phyloP scores from a whole-genome alignment of 2,113 vertebrate species.

The Rafetus swinhoei region DNA sequence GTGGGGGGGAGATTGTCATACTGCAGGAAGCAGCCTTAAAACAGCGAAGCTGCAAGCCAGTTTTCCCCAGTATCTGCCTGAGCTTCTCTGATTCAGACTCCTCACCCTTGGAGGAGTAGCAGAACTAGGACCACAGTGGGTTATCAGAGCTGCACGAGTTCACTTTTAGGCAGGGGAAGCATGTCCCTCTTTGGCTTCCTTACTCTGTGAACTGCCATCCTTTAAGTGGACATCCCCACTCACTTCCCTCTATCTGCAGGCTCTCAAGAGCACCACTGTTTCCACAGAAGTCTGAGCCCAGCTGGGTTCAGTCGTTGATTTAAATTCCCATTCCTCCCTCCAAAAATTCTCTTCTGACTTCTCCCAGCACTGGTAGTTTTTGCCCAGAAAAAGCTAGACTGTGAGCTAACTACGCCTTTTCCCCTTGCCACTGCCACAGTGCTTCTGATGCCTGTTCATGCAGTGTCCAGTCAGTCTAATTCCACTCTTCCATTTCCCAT shows the following conservation, averaged over 20 bases:
- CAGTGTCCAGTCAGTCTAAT: constrained; percentile 18
- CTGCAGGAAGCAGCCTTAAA: not conserved
- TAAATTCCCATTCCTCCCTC: not conserved
- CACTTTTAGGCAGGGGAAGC: not conserved
- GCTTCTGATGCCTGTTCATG: constrained; percentile 14
- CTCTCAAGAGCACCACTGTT: not conserved
- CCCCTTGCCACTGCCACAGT: not conserved
- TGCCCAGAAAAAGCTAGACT: constrained; percentile 23
- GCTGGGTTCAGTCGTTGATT: not conserved
- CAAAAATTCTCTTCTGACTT: not conserved
- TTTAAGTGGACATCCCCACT: not conserved
- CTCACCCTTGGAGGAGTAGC: not conserved
- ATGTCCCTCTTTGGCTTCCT: not conserved
- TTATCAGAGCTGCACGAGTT: not conserved
- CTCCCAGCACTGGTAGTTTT: not conserved
- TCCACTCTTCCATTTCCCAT: constrained; percentile 48
- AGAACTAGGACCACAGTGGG: not conserved
- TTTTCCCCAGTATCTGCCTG: not conserved
- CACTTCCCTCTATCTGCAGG: not conserved
- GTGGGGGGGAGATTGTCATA: constrained; percentile 4
- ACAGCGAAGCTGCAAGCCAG: not conserved
- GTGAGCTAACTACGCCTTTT: not conserved
- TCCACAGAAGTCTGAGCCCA: not conserved
- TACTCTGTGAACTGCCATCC: not conserved
- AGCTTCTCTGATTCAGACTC: not conserved